phyloP scores from a whole-genome alignment of 2,797 vertebrate species.

The Phrynocephalus guinanensis region DNA sequence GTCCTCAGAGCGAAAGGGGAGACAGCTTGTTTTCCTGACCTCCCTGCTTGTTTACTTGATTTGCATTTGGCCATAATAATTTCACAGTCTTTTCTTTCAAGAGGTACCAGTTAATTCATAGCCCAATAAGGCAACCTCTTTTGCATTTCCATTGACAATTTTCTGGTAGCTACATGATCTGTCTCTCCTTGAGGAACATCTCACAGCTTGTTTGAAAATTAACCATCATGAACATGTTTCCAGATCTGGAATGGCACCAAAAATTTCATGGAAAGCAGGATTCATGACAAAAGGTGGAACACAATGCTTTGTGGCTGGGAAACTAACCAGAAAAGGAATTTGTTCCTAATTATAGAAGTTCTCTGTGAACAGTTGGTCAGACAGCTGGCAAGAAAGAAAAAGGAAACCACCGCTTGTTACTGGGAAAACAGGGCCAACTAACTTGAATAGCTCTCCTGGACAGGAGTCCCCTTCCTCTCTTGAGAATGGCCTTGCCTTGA shows the following conservation, averaged over 20 bases:
- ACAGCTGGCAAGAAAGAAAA: not conserved
- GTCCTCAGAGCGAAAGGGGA: not conserved
- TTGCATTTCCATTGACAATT: not conserved
- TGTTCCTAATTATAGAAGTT: not conserved
- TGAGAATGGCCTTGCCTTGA: not conserved
- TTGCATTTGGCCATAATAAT: not conserved
- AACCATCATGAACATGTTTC: not conserved
- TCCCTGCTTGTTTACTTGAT: not conserved
- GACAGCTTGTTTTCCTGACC: not conserved
- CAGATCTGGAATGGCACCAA: fast-evolving
- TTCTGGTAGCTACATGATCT: not conserved
- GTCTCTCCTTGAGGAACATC: not conserved
- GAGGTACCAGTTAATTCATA: not conserved
- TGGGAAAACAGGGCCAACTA: not conserved
- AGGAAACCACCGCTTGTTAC: not conserved
- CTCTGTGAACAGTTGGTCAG: not conserved
- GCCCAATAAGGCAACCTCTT: not conserved
- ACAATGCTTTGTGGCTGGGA: not conserved
- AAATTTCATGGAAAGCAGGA: fast-evolving
- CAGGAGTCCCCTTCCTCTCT: not conserved
- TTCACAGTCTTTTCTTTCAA: not conserved
- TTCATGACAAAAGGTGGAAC: fast-evolving
- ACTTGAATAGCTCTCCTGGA: not conserved
- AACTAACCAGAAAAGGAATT: not conserved
- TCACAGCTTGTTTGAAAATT: not conserved